phyloP scores from a whole-genome alignment of 1,140 invertebrate genomes.

The Pseudomyrmex concolor region DNA sequence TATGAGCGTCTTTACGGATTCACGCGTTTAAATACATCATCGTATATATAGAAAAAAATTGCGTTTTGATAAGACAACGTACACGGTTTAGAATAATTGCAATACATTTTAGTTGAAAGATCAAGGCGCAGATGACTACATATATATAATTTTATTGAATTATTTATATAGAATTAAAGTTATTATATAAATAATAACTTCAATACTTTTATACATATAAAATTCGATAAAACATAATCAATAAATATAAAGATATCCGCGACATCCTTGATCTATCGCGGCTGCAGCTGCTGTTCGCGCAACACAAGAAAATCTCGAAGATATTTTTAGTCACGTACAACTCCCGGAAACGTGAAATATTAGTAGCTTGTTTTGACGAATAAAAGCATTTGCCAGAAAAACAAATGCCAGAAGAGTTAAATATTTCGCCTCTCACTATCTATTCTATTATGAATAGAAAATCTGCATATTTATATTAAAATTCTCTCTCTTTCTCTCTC shows the following conservation, averaged over 20 bases:
- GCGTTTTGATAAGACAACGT: neutral
- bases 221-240: neutral
- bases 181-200: too few species aligned
- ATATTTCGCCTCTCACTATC: neutral
- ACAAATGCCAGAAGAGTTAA: neutral
- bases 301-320: neutral
- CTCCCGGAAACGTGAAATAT: conserved; percentile 15
- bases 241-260: neutral
- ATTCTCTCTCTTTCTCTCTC: neutral
- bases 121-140: too few species aligned
- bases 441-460: neutral
- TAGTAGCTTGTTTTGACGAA: neutral
- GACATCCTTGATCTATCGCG: neutral
- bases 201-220: too few species aligned
- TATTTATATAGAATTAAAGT: too few species aligned
- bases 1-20: conserved; percentile 50
- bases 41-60: neutral
- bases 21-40: neutral
- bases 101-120: neutral
- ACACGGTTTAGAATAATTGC: neutral
- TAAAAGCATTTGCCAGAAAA: conserved; percentile 1
- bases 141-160: too few species aligned
- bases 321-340: conserved; percentile 19
- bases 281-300: neutral
- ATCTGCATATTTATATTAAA: neutral